Conservation (phyloP, 2,113 vertebrate species). For the Urocitellus parryii region DNA sequence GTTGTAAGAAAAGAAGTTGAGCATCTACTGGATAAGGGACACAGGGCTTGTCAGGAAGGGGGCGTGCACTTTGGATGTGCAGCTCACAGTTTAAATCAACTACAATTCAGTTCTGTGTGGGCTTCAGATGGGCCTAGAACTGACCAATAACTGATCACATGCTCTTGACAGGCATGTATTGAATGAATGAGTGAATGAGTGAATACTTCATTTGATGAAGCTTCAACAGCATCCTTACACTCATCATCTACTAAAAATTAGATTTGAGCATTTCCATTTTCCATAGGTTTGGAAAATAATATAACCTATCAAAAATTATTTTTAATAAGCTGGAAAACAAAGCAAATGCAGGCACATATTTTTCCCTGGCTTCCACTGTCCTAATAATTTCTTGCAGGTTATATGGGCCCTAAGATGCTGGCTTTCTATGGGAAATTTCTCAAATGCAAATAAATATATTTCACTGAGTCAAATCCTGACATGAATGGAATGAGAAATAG, state of each 20-base stretch:
- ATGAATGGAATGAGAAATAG: slow-evolving; percentile 86
- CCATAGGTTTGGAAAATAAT: neutral
- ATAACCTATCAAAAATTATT: slow-evolving; percentile 40
- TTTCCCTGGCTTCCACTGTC: slow-evolving; percentile 22
- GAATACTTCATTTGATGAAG: neutral
- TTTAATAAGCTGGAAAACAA: slow-evolving; percentile 37
- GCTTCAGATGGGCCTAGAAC: neutral
- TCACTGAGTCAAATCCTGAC: slow-evolving; percentile 71
- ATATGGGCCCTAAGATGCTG: neutral
- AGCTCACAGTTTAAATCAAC: neutral
- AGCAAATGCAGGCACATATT: neutral
- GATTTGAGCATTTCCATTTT: slow-evolving; percentile 17
- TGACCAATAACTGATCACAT: neutral
- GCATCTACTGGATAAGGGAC: neutral
- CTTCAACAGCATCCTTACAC: neutral
- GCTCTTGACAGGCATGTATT: neutral
- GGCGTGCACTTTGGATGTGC: too few relatives aligned
- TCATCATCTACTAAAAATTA: slow-evolving; percentile 35
- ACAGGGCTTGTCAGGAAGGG: neutral
- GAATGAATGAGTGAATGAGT: neutral
- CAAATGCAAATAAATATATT: slow-evolving; percentile 67
- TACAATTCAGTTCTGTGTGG: neutral
- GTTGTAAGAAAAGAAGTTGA: neutral
- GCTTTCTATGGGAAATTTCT: slow-evolving; percentile 52
- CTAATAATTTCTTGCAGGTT: slow-evolving; percentile 45